Conservation (phyloP, 2,797 vertebrate species). For the Hylomyscus alleni region DNA sequence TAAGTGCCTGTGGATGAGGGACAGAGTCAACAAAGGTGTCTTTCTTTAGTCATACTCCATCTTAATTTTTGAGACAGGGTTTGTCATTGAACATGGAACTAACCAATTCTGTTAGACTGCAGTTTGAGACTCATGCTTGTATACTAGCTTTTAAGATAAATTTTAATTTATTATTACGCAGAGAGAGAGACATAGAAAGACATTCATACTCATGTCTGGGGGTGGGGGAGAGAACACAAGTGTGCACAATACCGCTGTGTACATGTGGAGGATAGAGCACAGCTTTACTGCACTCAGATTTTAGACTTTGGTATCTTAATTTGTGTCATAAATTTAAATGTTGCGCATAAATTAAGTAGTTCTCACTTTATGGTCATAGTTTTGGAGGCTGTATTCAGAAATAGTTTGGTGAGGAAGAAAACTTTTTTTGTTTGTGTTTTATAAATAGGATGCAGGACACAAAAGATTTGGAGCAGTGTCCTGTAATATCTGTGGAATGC, state of each 20-base stretch:
- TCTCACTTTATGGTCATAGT: slow-evolving; percentile 39
- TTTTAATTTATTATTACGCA: not conserved
- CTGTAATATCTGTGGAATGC: slow-evolving; percentile 98
- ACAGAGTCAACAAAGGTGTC: not conserved
- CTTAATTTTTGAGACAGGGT: not conserved
- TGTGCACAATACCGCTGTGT: not conserved
- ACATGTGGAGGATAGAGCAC: not conserved
- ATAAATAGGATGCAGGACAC: slow-evolving; percentile 94
- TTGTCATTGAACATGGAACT: not conserved
- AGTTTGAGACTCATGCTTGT: not conserved
- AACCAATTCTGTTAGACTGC: not conserved
- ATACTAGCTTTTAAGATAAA: not conserved
- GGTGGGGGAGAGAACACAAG: not conserved
- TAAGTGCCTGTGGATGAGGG: not conserved
- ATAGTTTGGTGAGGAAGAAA: slow-evolving; percentile 49
- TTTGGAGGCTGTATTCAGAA: slow-evolving; percentile 46
- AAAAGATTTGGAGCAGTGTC: slow-evolving; percentile 97
- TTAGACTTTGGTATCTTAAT: slow-evolving; percentile 19
- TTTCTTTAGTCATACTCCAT: not conserved
- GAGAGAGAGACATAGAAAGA: not conserved
- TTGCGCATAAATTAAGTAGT: slow-evolving; percentile 48
- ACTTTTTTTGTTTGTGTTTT: slow-evolving; percentile 42
- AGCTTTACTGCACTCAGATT: not conserved
- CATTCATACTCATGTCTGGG: too few species aligned
- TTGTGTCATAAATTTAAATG: slow-evolving; percentile 47